Conservation (phyloP, 1,140 invertebrate species). For the Rhagoletis pomonella region DNA sequence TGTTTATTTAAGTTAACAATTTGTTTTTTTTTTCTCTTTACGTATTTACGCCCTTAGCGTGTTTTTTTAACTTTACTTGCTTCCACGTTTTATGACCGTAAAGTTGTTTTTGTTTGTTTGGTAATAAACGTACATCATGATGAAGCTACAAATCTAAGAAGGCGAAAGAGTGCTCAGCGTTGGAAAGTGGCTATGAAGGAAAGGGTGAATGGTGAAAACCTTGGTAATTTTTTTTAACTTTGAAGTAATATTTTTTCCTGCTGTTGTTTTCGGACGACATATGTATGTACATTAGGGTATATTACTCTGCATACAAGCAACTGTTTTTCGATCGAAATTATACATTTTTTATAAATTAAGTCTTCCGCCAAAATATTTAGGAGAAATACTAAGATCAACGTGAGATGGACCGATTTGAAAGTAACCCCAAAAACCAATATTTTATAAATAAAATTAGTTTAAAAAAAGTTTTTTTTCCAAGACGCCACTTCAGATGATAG, state of each 20-base stretch:
- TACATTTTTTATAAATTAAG: too few relatives aligned
- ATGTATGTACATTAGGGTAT: background rate
- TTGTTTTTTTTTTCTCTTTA: background rate
- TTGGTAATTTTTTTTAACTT: background rate
- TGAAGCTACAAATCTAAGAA: conserved; percentile 34
- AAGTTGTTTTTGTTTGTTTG: conserved; percentile 9
- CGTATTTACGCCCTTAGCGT: background rate
- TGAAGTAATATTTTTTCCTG: background rate
- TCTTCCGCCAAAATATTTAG: too few relatives aligned
- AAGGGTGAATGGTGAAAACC: background rate
- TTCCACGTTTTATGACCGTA: background rate
- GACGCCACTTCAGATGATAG: too few relatives aligned
- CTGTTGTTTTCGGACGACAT: background rate
- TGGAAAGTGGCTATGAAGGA: background rate
- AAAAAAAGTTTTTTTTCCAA: too few relatives aligned
- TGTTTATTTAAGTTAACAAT: background rate
- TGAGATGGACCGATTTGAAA: too few relatives aligned
- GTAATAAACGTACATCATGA: conserved; percentile 42
- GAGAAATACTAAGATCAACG: too few relatives aligned
- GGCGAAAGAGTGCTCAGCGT: background rate
- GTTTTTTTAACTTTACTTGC: background rate
- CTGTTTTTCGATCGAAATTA: too few relatives aligned
- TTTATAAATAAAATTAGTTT: too few relatives aligned
- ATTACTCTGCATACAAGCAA: too few relatives aligned
- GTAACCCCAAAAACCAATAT: too few relatives aligned